A percentile compares a stretch with the other conserved stretches of the same genome.
phyloP scores from a whole-genome alignment of 2,797 vertebrate species.

The Crocodylus rhombifer region DNA sequence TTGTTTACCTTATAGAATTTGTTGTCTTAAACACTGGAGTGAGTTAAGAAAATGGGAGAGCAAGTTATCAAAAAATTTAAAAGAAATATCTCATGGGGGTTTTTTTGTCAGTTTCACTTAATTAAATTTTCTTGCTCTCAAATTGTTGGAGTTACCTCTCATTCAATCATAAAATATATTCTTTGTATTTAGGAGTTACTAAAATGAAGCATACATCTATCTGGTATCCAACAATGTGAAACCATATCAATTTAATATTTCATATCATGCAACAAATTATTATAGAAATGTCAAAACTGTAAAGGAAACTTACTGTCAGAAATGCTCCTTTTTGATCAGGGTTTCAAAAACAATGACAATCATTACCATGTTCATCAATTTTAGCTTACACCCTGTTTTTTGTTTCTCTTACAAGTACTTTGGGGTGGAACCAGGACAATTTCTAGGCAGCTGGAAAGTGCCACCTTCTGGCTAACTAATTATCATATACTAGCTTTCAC shows the following conservation, averaged over 20 bases:
- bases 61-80: background rate
- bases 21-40: background rate
- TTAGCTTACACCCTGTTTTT: background rate
- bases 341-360: background rate
- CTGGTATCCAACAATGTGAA: background rate
- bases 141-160: background rate
- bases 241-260: background rate
- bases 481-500: background rate
- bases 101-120: background rate
- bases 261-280: background rate
- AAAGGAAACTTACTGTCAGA: background rate
- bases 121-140: accelerated
- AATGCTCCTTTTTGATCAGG: background rate
- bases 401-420: background rate
- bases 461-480: background rate
- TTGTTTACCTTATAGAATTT: accelerated
- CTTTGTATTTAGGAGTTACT: background rate
- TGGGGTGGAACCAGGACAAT: background rate
- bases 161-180: background rate
- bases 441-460: background rate
- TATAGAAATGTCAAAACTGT: background rate
- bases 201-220: background rate
- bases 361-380: background rate
- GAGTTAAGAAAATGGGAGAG: background rate
- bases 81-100: background rate